Evolutionary conservation across 2,113 vertebrate species (phyloP), one percentile per base, ranked within the genome.

Genomic region (Corapipo altera): DNA sequence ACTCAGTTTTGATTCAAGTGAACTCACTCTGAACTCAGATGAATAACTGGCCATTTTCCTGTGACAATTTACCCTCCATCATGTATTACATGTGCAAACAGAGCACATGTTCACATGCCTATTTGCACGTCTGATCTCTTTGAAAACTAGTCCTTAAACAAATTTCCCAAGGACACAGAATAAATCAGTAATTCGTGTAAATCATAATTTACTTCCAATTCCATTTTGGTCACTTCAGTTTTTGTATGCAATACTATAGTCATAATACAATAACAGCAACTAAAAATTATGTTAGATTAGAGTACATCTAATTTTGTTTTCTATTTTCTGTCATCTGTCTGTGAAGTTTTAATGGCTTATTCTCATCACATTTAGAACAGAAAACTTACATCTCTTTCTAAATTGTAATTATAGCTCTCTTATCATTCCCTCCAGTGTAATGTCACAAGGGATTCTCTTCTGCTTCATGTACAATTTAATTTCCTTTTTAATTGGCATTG

Each of bases 361-460:
- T 96, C 73, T 88, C 72, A 85, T 85, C 90, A 80, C 55, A 95
- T 73, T 92, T 81, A 92, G 93, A 94, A 84, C 43, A 77, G 81
- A 85, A 96, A 93, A 67, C 41, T 85, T 95, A 48, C 92, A 86
- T 92, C 84, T 92, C 44, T 84, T 71, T 92, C 75, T 93, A 30
- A 77, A 94, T 79, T 91, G 62, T 93, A 92, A 85, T 95, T 95
- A 88, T 66, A 93, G 46, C 18, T 95, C 54, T 85, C 89, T 95
- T 94, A 86, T 93, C 69, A 85, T 87, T 96, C 87, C 93, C 86
- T 86, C 70, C 58, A 82, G 91, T 95, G 52, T 76, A 95, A 89
- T 95, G 94, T 96, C 92, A 94, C 51, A 91, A 78, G 62, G 65
- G 96, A 95, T 96, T 85, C 92, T 96, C 87, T 89, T 96, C 88